Percentiles rank a stretch among this genome's conserved stretches.
These are phyloP conservation scores for Orussus abietinus DNA, from an alignment of 1,140 invertebrate genomes.

Conservation along the genomic window DNA sequence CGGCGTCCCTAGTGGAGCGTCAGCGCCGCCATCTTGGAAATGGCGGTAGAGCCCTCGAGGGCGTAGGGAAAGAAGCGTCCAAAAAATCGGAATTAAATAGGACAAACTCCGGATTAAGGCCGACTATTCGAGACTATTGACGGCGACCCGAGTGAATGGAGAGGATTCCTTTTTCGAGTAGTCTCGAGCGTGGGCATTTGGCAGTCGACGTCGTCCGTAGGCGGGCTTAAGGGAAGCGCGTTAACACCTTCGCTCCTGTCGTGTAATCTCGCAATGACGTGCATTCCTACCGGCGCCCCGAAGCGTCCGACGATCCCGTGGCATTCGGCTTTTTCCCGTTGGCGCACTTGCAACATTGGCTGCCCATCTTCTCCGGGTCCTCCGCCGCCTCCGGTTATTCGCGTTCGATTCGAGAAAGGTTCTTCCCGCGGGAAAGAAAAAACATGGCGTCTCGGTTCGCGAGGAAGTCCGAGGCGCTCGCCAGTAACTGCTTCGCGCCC, in stretches of 20 bases:
- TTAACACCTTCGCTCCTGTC: slow-evolving; percentile 18
- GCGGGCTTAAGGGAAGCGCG: slow-evolving; percentile 5
- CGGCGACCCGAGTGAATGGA: not conserved
- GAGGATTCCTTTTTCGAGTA: slow-evolving; percentile 2
- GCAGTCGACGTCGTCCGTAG: not conserved
- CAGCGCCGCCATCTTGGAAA: too few relatives aligned
- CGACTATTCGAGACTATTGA: not conserved
- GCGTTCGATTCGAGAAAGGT: slow-evolving; percentile 16
- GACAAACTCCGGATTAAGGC: not conserved
- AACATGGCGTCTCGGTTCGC: slow-evolving; percentile 2
- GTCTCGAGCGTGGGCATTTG: not conserved
- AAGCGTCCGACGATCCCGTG: slow-evolving; percentile 27
- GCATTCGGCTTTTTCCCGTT: slow-evolving; percentile 42
- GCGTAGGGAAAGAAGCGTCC: too few relatives aligned
- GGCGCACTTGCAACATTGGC: slow-evolving; percentile 54
- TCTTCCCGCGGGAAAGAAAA: too few relatives aligned
- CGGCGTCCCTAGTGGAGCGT: too few relatives aligned
- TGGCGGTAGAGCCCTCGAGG: too few relatives aligned
- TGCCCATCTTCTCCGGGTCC: slow-evolving; percentile 50
- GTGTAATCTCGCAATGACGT: slow-evolving; percentile 8
- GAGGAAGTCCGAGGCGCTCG: slow-evolving; percentile 13
- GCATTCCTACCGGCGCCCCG: slow-evolving; percentile 31
- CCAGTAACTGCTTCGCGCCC: slow-evolving; percentile 12
- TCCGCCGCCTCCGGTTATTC: slow-evolving; percentile 31
- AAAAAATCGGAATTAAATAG: too few relatives aligned